Base-by-base conservation (phyloP, 2,113 vertebrate species). In the Scolopax mira region DNA sequence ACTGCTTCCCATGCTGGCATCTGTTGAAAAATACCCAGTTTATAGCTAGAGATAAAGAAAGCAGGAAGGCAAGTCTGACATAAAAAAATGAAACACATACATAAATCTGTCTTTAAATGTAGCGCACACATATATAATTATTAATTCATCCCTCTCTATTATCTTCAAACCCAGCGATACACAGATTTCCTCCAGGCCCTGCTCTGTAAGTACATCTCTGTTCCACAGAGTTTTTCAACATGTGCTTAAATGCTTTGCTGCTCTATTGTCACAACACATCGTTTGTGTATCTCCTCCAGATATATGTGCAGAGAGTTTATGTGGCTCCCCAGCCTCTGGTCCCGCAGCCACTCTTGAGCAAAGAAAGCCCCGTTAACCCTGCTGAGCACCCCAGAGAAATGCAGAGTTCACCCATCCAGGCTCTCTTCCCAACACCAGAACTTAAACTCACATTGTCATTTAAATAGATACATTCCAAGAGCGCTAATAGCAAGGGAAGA, bases 161-260 rank as follows among this genome's bases (percentile, higher is more conserved):
- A 88, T 90, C 89, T 78, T 84, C 82, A 71, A 82, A 83, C 81
- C 66, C 67, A 85, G 71, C 22, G 42, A 88, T 85, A 77, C 79
- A 67, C 61, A 64, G 94, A 88, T 80, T 92, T 96, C 85, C 88
- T 95, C 82, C 85, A 95, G 81, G 88, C 93, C 90, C 71, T 91
- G 88, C 85, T 91, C 85, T 85, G 83, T 90, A 88, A 95, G 82
- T 87, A 90, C 67, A 64, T 78, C 85, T 90, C 82, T 71, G 64
- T 71, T 90, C 85, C 64, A 54, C 71, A 64, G 88, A 92, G 88
- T 88, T 91, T 91, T 95, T 78, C 61, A 74, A 64, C 75, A 13
- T 54, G 60, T 80, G 82, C 82, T 75, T 91, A 35, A 79, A 80
- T 60, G 67, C 85, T 83, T 55, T 78, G 79, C 93, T 91, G 81